A percentile compares a stretch with the other conserved stretches of the same genome.
phyloP scores from a whole-genome alignment of 2,113 vertebrate genomes.

The Carassius carassius region DNA sequence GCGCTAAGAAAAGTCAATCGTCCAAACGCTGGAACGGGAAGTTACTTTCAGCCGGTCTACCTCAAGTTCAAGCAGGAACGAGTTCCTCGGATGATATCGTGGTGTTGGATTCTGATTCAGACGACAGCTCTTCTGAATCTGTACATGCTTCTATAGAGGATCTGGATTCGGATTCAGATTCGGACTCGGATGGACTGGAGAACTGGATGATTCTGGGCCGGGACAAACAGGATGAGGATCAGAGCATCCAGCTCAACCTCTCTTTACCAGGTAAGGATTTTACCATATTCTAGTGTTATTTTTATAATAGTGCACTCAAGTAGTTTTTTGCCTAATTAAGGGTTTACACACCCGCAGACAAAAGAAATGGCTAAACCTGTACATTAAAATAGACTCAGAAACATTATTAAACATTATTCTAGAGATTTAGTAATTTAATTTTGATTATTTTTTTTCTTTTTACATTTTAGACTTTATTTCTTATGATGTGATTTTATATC shows the following conservation, averaged over 20 bases:
- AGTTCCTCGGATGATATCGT: constrained; percentile 41
- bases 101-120: constrained; percentile 62
- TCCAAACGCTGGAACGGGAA: background rate
- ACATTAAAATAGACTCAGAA: too few species aligned
- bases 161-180: constrained; percentile 51
- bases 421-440: too few species aligned
- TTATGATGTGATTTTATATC: too few species aligned
- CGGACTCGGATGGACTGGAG: constrained; percentile 74
- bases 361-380: too few species aligned
- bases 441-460: too few species aligned
- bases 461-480: too few species aligned
- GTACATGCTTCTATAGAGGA: constrained; percentile 44
- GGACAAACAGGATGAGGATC: constrained; percentile 76
- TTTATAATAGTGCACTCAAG: too few species aligned
- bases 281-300: too few species aligned
- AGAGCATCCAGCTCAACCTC: constrained; percentile 86
- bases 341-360: too few species aligned
- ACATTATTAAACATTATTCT: too few species aligned
- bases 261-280: constrained; percentile 9
- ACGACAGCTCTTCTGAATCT: constrained; percentile 66
- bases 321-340: too few species aligned
- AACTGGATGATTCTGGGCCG: constrained; percentile 92
- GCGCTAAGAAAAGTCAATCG: constrained; percentile 65
- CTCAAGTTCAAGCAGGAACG: background rate
- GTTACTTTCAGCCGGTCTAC: background rate